These are phyloP conservation scores for Anagrus nilaparvatae DNA, from an alignment of 1,140 invertebrate genomes.

Conservation along the genomic window DNA sequence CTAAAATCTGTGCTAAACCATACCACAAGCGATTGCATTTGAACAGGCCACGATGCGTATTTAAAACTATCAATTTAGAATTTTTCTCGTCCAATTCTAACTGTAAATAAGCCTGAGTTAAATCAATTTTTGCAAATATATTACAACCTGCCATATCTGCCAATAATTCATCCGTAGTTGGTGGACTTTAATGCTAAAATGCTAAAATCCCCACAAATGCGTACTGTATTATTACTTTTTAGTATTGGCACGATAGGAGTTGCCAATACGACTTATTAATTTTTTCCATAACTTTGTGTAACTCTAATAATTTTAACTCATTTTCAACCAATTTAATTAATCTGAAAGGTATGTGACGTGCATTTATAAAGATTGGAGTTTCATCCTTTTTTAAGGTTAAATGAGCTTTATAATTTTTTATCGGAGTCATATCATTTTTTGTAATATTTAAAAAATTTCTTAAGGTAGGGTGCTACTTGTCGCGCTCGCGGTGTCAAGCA, in stretches of 20 bases:
- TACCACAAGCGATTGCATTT: no score
- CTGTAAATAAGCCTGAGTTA: conserved; percentile 30
- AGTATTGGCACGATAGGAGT: conserved; percentile 39
- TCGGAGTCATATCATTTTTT: not conserved
- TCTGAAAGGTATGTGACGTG: not conserved
- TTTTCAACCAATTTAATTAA: not conserved
- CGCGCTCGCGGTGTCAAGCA: no score
- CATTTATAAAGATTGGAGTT: not conserved
- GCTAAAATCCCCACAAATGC: conserved; percentile 28
- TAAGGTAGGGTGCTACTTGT: no score
- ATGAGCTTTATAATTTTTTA: not conserved
- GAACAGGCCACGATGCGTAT: not conserved
- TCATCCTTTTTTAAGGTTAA: not conserved
- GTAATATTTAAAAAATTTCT: not conserved
- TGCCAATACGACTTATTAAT: conserved; percentile 23
- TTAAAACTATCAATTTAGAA: not conserved
- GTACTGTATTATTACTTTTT: conserved; percentile 32
- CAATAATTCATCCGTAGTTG: conserved; percentile 36
- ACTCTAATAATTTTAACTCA: no score
- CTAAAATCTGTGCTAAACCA: no score
- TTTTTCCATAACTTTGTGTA: not conserved
- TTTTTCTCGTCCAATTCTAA: not conserved
- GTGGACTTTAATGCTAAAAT: conserved; percentile 33
- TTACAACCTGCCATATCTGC: conserved; percentile 22
- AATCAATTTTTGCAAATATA: conserved; percentile 27